Conservation (phyloP, 2,888 invertebrate genomes). For the Nezara viridula region DNA sequence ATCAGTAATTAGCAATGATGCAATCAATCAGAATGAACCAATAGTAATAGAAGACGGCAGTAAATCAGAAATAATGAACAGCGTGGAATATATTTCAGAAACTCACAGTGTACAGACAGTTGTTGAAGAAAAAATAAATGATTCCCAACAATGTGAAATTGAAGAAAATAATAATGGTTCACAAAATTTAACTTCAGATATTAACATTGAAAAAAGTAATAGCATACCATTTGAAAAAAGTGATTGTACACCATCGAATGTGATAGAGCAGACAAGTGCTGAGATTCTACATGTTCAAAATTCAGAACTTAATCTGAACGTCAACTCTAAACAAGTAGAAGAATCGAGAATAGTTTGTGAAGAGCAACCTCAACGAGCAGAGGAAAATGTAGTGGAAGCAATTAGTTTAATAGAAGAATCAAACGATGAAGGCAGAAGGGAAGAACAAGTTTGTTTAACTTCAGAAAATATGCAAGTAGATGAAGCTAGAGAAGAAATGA, state of each 20-base stretch:
- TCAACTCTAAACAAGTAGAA: background rate
- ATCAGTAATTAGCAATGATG: background rate
- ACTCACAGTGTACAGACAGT: background rate
- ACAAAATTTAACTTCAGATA: background rate
- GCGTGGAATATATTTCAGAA: constrained; percentile 31
- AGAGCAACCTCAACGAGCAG: background rate
- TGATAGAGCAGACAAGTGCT: background rate
- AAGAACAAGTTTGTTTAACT: background rate
- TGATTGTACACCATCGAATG: background rate
- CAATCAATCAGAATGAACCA: background rate
- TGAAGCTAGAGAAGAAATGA: constrained; percentile 43
- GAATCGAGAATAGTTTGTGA: background rate
- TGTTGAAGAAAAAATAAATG: constrained; percentile 4
- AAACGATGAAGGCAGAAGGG: background rate
- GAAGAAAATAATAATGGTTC: constrained; percentile 44
- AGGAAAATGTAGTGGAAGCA: background rate
- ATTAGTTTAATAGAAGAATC: constrained; percentile 11
- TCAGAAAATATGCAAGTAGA: constrained; percentile 53
- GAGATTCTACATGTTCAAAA: background rate
- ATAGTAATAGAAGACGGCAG: constrained; percentile 10
- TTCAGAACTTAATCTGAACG: background rate
- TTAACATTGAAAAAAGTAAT: background rate
- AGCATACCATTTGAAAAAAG: background rate
- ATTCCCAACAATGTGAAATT: constrained; percentile 8
- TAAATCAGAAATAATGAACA: background rate